Conservation (phyloP, 2,113 vertebrate species). For the Pelmatolapia mariae region DNA sequence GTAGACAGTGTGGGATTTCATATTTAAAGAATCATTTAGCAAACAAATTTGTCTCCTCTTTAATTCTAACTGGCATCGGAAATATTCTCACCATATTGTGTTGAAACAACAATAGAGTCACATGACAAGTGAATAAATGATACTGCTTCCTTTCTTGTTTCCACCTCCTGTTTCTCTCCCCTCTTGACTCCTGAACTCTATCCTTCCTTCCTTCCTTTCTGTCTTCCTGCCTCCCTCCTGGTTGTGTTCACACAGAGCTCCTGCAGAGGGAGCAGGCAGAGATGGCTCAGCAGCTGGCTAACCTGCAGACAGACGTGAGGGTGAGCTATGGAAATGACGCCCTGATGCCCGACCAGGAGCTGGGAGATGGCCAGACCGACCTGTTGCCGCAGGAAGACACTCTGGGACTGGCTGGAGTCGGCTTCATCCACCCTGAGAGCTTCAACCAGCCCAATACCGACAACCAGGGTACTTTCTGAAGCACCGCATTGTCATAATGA, state of each 20-base stretch:
- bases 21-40: not conserved
- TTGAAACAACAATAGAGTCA: not conserved
- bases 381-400: slow-evolving; percentile 84
- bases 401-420: slow-evolving; percentile 81
- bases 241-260: slow-evolving; percentile 66
- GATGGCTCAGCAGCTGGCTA: slow-evolving; percentile 90
- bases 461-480: slow-evolving; percentile 82
- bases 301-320: slow-evolving; percentile 89
- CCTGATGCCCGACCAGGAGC: slow-evolving; percentile 85
- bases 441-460: slow-evolving; percentile 94
- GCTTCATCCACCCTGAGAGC: slow-evolving; percentile 91
- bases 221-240: not conserved
- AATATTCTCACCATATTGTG: not conserved
- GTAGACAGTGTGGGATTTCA: not conserved
- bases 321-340: slow-evolving; percentile 98
- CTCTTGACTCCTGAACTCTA: not conserved
- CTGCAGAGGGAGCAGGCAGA: slow-evolving; percentile 94
- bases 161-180: not conserved
- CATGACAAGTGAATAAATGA: not conserved
- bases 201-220: not conserved
- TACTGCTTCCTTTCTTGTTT: not conserved
- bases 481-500: not conserved
- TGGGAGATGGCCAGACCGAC: slow-evolving; percentile 74
- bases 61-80: not conserved
- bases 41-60: not conserved